These are phyloP conservation scores for Anthophora plumipes DNA, from an alignment of 2,888 invertebrate genomes.

Conservation along the genomic window DNA sequence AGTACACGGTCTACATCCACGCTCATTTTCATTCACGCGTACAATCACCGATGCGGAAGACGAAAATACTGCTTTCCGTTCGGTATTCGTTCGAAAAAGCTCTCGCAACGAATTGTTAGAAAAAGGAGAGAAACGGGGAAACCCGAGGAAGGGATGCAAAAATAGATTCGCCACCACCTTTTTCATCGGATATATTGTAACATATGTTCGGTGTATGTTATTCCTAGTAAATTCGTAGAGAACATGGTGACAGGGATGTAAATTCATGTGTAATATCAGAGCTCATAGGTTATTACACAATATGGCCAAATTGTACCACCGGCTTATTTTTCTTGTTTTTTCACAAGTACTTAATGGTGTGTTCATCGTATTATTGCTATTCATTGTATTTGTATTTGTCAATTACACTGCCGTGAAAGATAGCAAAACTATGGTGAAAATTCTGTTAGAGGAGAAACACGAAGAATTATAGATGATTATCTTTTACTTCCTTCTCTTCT, in stretches of 20 bases:
- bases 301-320: conserved; percentile 1
- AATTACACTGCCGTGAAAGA: neutral
- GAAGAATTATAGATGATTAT: neutral
- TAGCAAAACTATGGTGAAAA: neutral
- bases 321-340: neutral
- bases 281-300: neutral
- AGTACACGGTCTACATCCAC: conserved; percentile 50
- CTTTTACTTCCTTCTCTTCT: neutral
- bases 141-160: neutral
- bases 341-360: conserved; percentile 27
- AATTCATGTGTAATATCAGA: conserved; percentile 37
- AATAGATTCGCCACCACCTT: neutral
- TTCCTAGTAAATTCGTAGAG: conserved; percentile 44
- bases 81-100: conserved; percentile 59
- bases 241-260: conserved; percentile 1
- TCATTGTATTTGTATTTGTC: conserved; percentile 10
- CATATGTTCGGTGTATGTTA: conserved; percentile 8
- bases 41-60: conserved; percentile 74
- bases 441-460: neutral
- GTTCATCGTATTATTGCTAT: conserved; percentile 35
- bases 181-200: neutral
- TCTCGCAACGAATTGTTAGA: conserved; percentile 27
- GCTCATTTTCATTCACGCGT: conserved; percentile 41
- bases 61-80: conserved; percentile 78
- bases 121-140: neutral